phyloP scores from a whole-genome alignment of 2,888 invertebrate species.

The Eristalinus aeneus region DNA sequence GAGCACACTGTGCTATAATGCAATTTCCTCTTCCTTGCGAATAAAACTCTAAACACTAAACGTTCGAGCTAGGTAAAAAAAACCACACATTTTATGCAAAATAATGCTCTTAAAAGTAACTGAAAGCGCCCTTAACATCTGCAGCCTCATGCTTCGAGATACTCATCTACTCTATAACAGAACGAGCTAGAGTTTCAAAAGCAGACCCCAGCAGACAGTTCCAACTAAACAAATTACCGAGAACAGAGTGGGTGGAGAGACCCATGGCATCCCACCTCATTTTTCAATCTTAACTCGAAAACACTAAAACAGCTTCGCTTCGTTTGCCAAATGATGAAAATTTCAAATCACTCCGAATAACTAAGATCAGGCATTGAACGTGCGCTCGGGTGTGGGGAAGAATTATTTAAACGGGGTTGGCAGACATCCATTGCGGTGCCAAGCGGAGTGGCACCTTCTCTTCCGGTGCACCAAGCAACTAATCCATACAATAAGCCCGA shows the following conservation, averaged over 20 bases:
- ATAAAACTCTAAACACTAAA: neutral
- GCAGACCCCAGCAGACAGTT: neutral
- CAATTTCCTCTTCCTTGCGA: too few relatives aligned
- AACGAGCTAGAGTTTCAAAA: neutral
- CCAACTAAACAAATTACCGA: neutral
- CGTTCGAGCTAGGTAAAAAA: neutral
- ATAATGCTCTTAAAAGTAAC: neutral
- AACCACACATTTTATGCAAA: neutral
- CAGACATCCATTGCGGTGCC: neutral
- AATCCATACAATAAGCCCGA: constrained; percentile 22
- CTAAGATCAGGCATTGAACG: neutral
- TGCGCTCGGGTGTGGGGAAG: neutral
- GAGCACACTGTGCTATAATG: too few relatives aligned
- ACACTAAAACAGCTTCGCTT: neutral
- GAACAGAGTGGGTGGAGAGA: neutral
- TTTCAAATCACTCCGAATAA: neutral
- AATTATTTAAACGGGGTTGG: neutral
- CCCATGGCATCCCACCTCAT: neutral
- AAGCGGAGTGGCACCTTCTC: neutral
- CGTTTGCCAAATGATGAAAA: neutral
- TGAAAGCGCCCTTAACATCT: neutral
- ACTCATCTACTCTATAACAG: neutral
- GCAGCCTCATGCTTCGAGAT: neutral
- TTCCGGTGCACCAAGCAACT: neutral
- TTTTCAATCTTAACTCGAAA: neutral